Percentiles rank a stretch among this genome's conserved stretches.
These are phyloP conservation scores for Pocillopora damicornis DNA, from an alignment of 64 coral and sea anemone species.

Conservation along the genomic window DNA sequence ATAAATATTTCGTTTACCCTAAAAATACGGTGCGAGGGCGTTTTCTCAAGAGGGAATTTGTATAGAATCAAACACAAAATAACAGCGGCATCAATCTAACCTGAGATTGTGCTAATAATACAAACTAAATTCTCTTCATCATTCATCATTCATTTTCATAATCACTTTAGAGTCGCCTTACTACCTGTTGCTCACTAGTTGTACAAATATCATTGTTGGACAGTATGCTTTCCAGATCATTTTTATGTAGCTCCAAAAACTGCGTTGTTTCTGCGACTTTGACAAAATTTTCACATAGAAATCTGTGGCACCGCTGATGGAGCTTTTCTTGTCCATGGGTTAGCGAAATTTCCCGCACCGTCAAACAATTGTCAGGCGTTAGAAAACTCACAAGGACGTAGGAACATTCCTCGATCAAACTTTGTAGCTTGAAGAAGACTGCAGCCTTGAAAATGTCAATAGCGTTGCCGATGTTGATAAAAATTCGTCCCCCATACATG, in stretches of 20 bases:
- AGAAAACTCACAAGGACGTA: slow-evolving; percentile 64
- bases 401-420: slow-evolving; percentile 65
- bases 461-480: slow-evolving; percentile 54
- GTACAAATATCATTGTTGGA: slow-evolving; percentile 48
- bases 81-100: too few relatives aligned
- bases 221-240: slow-evolving; percentile 42
- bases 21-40: too few relatives aligned
- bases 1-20: too few relatives aligned
- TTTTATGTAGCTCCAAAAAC: slow-evolving; percentile 67
- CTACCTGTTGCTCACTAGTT: slow-evolving; percentile 57
- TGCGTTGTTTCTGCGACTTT: slow-evolving; percentile 23
- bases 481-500: slow-evolving; percentile 68
- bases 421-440: slow-evolving; percentile 66
- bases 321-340: slow-evolving; percentile 53
- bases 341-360: slow-evolving; percentile 57
- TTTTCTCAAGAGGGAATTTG: too few relatives aligned
- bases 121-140: too few relatives aligned
- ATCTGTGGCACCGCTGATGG: slow-evolving; percentile 60
- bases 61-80: too few relatives aligned
- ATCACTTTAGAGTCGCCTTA: too few relatives aligned
- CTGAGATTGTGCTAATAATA: too few relatives aligned
- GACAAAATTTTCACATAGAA: slow-evolving; percentile 60
- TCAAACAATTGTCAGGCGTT: slow-evolving; percentile 59
- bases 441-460: slow-evolving; percentile 62
- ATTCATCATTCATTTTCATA: too few relatives aligned